Conservation (phyloP, 2,797 vertebrate genomes). For the Anguilla pacifica region DNA sequence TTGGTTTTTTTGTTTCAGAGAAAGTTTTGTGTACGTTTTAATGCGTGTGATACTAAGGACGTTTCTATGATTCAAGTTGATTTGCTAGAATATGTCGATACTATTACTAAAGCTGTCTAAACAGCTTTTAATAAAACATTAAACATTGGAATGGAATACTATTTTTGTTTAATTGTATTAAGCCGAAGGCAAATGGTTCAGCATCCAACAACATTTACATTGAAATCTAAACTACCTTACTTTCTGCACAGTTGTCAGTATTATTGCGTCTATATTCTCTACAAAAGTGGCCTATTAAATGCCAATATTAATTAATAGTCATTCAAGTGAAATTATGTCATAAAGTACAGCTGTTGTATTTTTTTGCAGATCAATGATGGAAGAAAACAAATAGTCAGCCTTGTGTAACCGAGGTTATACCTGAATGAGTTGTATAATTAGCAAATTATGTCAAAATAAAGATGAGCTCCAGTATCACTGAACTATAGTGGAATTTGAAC, state of each 20-base stretch:
- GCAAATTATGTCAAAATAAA: too few species aligned
- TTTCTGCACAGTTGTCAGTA: neutral
- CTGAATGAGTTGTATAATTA: too few species aligned
- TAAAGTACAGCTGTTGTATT: too few species aligned
- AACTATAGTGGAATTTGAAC: neutral
- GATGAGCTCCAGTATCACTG: neutral
- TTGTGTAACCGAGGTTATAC: too few species aligned
- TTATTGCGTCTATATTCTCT: neutral
- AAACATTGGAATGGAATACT: neutral
- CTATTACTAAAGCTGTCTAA: neutral
- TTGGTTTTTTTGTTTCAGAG: neutral
- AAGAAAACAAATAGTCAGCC: too few species aligned
- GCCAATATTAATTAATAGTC: neutral
- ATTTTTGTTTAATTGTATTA: neutral
- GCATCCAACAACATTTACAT: neutral
- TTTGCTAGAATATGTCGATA: neutral
- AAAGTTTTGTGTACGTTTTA: neutral
- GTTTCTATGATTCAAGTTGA: neutral
- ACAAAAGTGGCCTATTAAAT: neutral
- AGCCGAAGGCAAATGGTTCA: neutral
- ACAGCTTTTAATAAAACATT: neutral
- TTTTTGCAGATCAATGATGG: too few species aligned
- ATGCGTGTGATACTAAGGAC: neutral
- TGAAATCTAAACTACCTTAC: neutral
- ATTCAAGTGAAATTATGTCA: too few species aligned